Base-by-base conservation (phyloP, 2,797 vertebrate genomes). In the Bradypodion pumilum region DNA sequence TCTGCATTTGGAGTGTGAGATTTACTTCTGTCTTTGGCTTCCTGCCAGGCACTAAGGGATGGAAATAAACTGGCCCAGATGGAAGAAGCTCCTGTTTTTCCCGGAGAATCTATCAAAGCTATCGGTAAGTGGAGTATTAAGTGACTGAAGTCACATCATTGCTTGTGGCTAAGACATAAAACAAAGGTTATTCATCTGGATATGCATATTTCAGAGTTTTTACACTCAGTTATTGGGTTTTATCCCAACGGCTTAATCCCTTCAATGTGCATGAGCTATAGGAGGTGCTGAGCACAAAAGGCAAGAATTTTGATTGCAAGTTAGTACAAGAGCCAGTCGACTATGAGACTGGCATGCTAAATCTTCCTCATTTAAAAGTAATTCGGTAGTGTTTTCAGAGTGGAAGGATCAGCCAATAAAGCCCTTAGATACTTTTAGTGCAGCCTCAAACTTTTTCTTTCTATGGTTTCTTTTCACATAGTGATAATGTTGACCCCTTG, bases 61-160 rank as follows among this genome's bases (percentile, higher is more conserved):
- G 96, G 96, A 46, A 96, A 96, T 94, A 95, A 96, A 46, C 95
- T 96, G 81, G 96, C 94, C 65, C 97, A 96, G 93, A 96, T 97
- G 96, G 97, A 98, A 90, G 97, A 98, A 92, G 97, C 98, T 10
- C 97, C 98, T 5, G 95, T 98, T 91, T 96, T 99, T 81, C 98
- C 98, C 19, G 98, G 98, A 90, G 98, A 99, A 94, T 97, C 95
- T 70, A 94, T 98, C 93, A 97, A 97, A 94, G 95, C 95, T 56
- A 97, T 97, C 62, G 97, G 98, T 99, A 89, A 93, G 95, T 90
- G 66, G 78, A 70, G 79, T 40, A 10, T 49, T 65, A 84, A 86
- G 68, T 72, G 6, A 81, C 46, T 77, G 0, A 68, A 80, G 1
- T 70, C 82, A 44, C 73, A 80, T 86, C 27, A 25, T 72, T 76